Percentiles rank a stretch among this genome's conserved stretches.
phyloP scores from a whole-genome alignment of 2,888 invertebrate genomes.

The Ceriagrion tenellum region DNA sequence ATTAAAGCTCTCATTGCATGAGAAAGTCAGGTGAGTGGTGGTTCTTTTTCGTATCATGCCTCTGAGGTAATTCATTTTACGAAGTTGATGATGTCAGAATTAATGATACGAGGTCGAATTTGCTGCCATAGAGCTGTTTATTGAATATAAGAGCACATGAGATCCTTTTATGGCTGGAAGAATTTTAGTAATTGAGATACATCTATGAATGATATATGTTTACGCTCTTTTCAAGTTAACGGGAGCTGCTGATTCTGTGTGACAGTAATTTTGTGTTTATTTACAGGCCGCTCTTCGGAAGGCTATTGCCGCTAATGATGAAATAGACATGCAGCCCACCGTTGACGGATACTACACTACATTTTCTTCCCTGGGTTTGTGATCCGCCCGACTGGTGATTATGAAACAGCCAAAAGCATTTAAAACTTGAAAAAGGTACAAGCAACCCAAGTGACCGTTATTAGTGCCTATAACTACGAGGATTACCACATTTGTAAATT shows the following conservation, averaged over 20 bases:
- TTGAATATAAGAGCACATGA: not conserved
- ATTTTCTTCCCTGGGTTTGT: not conserved
- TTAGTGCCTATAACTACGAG: constrained; percentile 41
- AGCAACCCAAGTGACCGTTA: constrained; percentile 6
- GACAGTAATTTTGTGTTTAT: not conserved
- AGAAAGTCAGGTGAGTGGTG: constrained; percentile 20
- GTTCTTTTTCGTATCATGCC: not conserved
- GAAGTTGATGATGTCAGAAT: constrained; percentile 47
- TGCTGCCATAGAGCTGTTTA: not conserved
- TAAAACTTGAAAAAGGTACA: constrained; percentile 64
- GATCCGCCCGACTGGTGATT: constrained; percentile 25
- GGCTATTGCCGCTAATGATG: not conserved
- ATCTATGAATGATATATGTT: not conserved
- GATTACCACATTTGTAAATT: not conserved
- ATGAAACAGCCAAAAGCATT: constrained; percentile 54
- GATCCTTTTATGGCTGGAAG: not conserved
- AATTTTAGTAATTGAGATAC: not conserved
- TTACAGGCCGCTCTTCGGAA: not conserved
- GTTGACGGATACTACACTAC: not conserved
- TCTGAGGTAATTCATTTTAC: constrained; percentile 29
- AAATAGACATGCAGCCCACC: not conserved
- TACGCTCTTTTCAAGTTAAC: not conserved
- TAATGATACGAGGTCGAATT: not conserved
- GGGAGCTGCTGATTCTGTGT: not conserved
- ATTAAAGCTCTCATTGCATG: not conserved